phyloP scores from a whole-genome alignment of 2,113 vertebrate genomes.

The Saimiri boliviensis region DNA sequence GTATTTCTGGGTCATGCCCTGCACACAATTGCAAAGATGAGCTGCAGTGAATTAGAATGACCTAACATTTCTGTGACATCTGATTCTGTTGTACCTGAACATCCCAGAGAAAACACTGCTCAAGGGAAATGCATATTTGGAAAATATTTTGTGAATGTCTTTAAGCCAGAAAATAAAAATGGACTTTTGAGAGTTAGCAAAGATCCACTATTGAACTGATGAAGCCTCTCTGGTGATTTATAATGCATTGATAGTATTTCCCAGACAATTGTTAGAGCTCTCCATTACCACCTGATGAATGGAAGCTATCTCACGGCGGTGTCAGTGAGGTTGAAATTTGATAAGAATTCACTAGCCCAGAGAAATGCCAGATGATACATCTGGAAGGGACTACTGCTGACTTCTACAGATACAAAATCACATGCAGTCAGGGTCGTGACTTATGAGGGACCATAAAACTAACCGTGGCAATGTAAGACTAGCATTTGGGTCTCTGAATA shows the following conservation, averaged over 20 bases:
- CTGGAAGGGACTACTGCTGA: neutral
- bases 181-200: neutral
- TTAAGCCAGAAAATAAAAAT: neutral
- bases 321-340: neutral
- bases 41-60: neutral
- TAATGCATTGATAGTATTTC: neutral
- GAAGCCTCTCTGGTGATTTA: neutral
- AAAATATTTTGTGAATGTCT: neutral
- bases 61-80: neutral
- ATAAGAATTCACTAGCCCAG: neutral
- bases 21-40: neutral
- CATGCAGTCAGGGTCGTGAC: neutral
- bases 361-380: neutral
- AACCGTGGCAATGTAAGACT: accelerated
- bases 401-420: neutral
- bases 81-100: neutral
- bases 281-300: neutral
- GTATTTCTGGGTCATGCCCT: neutral
- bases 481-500: neutral
- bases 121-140: neutral
- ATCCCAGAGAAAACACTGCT: neutral
- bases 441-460: too few species aligned
- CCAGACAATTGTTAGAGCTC: neutral
- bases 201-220: neutral
- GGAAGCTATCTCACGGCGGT: neutral